Evolutionary conservation across 2,113 vertebrate species (phyloP), one percentile per base, ranked within the genome.

Genomic region (Prionailurus bengalensis): DNA sequence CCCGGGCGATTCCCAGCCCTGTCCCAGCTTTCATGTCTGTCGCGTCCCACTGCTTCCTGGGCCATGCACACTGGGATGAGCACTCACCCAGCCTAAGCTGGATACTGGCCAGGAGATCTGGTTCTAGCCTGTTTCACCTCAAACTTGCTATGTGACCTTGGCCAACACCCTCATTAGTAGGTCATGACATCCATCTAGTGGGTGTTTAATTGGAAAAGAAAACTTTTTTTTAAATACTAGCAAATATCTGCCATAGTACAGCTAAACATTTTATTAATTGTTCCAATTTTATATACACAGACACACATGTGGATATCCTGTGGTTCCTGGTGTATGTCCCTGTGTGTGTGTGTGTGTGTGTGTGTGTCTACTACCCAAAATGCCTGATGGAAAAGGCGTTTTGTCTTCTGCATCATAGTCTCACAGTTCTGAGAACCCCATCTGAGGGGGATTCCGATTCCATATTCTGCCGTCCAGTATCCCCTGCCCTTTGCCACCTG

Each of bases 391-490:
- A n/a, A 89, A 96, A 92, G 53, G n/a, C 17, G 33, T 73, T 78
- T 70, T 12, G 1, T 84, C 81, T 73, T 73, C 17, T 4, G 36
- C 51, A 3, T 27, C 71, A 79, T 21, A 10, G 31, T 31, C 7
- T 73, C 74, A 29, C 4, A 13, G 66, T 3, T 95, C 86, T 80
- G 78, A 86, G 61, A 76, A 45, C 17, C 16, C 29, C 16, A 27
- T 4, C 19, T 15, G 5, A 61, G 36, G 39, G 33, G 0, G 2
- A 17, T 36, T 76, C 58, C 33, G 39, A 14, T n/a, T 86, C 76
- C 25, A 11, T 19, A 31, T 71, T 51, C 42, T 36, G 19, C 11
- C 1, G 71, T 15, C 19, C 31, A 7, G 0, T 0, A n/a, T 21
- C 11, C 70, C 31, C 23, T 53, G 39, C 36, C 21, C 81, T 42